These are phyloP conservation scores for Macroteleia sp. DNA, from an alignment of 2,888 invertebrate genomes.

Conservation along the genomic window DNA sequence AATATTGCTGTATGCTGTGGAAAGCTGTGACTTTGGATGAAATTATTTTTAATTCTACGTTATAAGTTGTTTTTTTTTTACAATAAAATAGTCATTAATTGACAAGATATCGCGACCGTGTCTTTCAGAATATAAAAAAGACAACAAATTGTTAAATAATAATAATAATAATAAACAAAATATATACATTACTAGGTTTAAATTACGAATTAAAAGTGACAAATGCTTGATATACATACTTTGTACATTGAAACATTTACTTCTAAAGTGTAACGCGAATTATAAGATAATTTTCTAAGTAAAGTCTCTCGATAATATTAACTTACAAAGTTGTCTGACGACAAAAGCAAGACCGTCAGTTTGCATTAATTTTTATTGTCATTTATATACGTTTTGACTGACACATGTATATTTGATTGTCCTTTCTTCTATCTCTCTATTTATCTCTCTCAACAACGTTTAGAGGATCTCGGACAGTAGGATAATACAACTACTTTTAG, in stretches of 20 bases:
- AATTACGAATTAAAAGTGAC: conserved; percentile 22
- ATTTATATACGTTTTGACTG: conserved; percentile 52
- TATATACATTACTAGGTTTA: conserved; percentile 21
- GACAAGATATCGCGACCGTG: conserved; percentile 34
- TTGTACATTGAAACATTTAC: conserved; percentile 34
- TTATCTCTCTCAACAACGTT: conserved; percentile 34
- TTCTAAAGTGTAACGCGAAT: conserved; percentile 17
- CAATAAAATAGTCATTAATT: conserved; percentile 36
- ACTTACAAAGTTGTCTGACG: conserved; percentile 2
- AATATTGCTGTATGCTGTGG: conserved; percentile 76
- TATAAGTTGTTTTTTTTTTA: conserved; percentile 51
- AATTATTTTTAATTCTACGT: conserved; percentile 69
- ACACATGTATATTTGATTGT: conserved; percentile 45
- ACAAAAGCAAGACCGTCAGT: conserved; percentile 13
- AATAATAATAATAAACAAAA: conserved; percentile 20
- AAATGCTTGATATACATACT: conserved; percentile 25
- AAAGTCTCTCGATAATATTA: conserved; percentile 33
- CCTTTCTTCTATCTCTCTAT: conserved; percentile 25
- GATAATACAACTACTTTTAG: conserved; percentile 58
- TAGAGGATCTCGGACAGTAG: conserved; percentile 50
- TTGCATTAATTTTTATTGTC: conserved; percentile 26
- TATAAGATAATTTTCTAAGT: conserved; percentile 68
- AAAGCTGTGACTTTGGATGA: conserved; percentile 74
- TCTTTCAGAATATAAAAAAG: conserved; percentile 33
- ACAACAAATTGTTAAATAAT: conserved; percentile 22